These are phyloP conservation scores for Drosophila yakuba DNA, from an alignment of 1,140 invertebrate species.

Conservation along the genomic window DNA sequence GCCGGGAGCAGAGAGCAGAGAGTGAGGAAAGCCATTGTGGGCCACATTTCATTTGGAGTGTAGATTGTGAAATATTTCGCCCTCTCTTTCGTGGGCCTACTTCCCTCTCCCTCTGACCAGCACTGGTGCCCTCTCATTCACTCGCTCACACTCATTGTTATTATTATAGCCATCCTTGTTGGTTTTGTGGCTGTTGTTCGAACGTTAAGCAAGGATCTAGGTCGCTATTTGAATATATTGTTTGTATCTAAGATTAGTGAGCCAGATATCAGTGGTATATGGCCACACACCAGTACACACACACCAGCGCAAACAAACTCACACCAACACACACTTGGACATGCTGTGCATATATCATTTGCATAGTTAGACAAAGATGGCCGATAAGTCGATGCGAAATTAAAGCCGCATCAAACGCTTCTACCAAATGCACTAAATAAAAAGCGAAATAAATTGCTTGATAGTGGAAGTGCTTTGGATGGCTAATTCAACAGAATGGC, in stretches of 20 bases:
- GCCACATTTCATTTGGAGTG: slow-evolving; percentile 68
- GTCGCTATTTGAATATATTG: slow-evolving; percentile 82
- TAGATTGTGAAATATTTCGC: slow-evolving; percentile 63
- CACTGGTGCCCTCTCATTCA: background rate
- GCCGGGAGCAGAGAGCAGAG: background rate
- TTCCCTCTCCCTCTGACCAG: slow-evolving; percentile 1
- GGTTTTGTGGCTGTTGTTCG: slow-evolving; percentile 30
- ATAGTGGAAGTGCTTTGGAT: slow-evolving; percentile 13
- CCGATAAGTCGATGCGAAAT: slow-evolving; percentile 37
- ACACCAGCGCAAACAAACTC: no score
- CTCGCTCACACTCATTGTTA: slow-evolving; percentile 53
- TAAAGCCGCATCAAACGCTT: slow-evolving; percentile 38
- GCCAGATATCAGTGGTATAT: slow-evolving; percentile 75
- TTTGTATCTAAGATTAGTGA: slow-evolving; percentile 80
- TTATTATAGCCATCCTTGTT: slow-evolving; percentile 69
- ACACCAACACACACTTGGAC: slow-evolving; percentile 23
- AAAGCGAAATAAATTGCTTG: slow-evolving; percentile 6
- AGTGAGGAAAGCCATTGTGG: slow-evolving; percentile 37
- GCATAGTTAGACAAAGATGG: slow-evolving; percentile 42
- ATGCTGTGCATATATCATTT: slow-evolving; percentile 40
- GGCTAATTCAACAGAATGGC: background rate
- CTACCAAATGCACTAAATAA: slow-evolving; percentile 7
- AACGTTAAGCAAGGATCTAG: slow-evolving; percentile 72
- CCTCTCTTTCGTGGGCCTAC: slow-evolving; percentile 18
- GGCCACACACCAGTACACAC: slow-evolving; percentile 48